Percentiles rank a stretch among this genome's conserved stretches.
Evolutionary conservation across 1,140 invertebrate genomes (phyloP).

Genomic region (Zaprionus africanus): DNA sequence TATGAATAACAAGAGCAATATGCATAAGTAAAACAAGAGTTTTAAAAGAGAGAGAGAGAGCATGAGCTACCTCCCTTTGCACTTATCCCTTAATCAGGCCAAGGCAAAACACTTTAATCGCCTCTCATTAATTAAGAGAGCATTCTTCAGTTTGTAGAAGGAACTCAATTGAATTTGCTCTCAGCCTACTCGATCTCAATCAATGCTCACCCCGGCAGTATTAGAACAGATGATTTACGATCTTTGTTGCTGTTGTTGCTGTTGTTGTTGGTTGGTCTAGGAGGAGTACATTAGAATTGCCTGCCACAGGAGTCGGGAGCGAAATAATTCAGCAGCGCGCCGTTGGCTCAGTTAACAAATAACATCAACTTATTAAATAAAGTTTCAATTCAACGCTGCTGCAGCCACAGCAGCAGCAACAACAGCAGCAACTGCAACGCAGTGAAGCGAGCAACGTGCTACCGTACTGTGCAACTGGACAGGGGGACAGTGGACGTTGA

Average conservation of each 20-base stretch:
- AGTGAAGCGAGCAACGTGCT: conserved; percentile 56
- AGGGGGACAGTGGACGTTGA: conserved; percentile 9
- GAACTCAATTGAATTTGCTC: background rate
- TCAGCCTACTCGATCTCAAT: background rate
- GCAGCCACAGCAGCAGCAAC: conserved; percentile 22
- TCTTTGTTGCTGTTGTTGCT: conserved; percentile 24
- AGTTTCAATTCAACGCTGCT: conserved; percentile 69
- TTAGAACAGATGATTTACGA: conserved; percentile 39
- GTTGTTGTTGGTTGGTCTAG: background rate
- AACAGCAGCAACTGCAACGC: conserved; percentile 25
- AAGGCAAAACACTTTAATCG: background rate
- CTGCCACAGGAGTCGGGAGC: conserved; percentile 18
- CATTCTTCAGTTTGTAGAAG: background rate
- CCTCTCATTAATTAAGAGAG: background rate
- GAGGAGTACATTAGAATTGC: conserved; percentile 51
- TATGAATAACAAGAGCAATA: too few species aligned
- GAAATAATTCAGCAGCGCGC: conserved; percentile 67
- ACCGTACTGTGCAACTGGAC: conserved; percentile 62
- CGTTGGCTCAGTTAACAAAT: conserved; percentile 79
- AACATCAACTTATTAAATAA: conserved; percentile 83
- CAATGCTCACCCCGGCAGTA: conserved; percentile 6
- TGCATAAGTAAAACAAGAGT: background rate
- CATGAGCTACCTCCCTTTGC: background rate
- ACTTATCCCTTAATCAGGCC: background rate
- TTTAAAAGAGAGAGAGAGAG: background rate